Percentiles rank a stretch among this genome's conserved stretches.
phyloP scores from a whole-genome alignment of 2,113 vertebrate species.

The Sminthopsis crassicaudata region DNA sequence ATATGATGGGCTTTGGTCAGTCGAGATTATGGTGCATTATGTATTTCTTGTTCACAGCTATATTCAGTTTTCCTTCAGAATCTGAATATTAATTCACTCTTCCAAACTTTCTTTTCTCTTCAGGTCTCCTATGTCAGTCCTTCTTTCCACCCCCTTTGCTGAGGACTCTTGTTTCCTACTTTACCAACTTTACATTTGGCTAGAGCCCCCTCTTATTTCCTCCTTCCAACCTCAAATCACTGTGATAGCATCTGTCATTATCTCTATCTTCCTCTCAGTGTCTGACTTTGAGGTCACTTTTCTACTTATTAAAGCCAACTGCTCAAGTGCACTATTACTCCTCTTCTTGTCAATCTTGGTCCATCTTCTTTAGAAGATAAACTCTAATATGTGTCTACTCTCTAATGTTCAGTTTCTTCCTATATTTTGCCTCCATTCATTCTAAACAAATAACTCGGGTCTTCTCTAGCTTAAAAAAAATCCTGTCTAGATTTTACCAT shows the following conservation, averaged over 20 bases:
- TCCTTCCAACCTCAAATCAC: not conserved
- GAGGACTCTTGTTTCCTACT: not conserved
- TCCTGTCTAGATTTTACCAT: not conserved
- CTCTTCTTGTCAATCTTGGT: not conserved
- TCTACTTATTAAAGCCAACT: not conserved
- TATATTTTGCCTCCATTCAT: not conserved
- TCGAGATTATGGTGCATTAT: not conserved
- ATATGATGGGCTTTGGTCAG: not conserved
- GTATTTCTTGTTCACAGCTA: constrained; percentile 10
- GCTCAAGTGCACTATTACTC: not conserved
- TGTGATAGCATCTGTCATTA: not conserved
- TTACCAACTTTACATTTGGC: not conserved
- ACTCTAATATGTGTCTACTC: not conserved
- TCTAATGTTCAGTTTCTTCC: not conserved
- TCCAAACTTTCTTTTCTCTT: not conserved
- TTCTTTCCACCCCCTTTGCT: not conserved
- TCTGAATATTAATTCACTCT: constrained; percentile 11
- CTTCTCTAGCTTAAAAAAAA: not conserved
- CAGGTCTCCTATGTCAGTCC: not conserved
- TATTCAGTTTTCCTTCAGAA: constrained; percentile 38
- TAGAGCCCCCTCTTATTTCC: not conserved
- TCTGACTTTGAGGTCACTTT: not conserved
- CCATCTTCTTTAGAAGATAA: not conserved
- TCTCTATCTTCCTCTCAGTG: not conserved
- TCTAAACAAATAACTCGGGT: not conserved